phyloP scores from a whole-genome alignment of 2,113 vertebrate species.

The Bucco capensis region DNA sequence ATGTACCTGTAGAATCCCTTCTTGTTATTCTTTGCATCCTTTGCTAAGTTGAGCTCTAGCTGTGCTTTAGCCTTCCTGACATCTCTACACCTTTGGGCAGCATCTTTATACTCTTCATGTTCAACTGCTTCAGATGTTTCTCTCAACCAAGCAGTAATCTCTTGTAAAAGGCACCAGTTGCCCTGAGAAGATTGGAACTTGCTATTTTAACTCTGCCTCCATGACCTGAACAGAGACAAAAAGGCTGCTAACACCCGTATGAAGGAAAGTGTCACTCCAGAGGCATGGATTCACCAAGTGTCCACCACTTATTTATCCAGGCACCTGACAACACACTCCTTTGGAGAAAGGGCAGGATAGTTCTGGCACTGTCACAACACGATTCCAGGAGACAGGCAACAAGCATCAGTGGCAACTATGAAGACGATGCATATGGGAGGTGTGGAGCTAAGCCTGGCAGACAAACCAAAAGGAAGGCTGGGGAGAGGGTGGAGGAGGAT shows the following conservation, averaged over 20 bases:
- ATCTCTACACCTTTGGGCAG: no score
- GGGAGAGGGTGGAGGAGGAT: not conserved
- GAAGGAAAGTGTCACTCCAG: not conserved
- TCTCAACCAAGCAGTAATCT: not conserved
- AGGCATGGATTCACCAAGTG: not conserved
- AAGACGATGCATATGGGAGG: not conserved
- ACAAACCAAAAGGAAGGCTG: not conserved
- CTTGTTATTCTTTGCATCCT: no score
- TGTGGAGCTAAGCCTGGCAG: not conserved
- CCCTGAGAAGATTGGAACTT: not conserved
- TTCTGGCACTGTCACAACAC: not conserved
- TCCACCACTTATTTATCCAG: not conserved
- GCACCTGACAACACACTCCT: not conserved
- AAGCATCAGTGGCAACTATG: not conserved
- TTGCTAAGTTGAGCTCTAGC: no score
- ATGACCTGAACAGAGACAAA: not conserved
- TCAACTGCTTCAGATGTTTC: not conserved
- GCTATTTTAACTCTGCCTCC: not conserved
- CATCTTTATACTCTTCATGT: no score
- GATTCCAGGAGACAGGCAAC: not conserved
- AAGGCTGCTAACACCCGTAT: not conserved
- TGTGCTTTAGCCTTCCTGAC: no score
- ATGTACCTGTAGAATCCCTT: no score
- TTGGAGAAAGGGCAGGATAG: not conserved
- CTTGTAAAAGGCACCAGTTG: not conserved